These are phyloP conservation scores for Drosophila pseudoobscura DNA, from an alignment of 1,140 invertebrate genomes.

Conservation along the genomic window DNA sequence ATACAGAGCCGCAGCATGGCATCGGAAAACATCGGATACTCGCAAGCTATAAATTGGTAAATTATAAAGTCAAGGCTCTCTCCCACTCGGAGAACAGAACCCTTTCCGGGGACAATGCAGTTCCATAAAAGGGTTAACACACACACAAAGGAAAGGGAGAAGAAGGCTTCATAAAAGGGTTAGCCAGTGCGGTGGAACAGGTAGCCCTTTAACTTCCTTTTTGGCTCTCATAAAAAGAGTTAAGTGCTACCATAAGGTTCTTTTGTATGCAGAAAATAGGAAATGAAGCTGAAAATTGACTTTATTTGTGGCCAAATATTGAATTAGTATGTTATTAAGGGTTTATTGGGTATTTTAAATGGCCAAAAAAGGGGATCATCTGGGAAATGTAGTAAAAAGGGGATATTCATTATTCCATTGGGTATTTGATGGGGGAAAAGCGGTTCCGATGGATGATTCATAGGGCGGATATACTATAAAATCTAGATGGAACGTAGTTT, in stretches of 20 bases:
- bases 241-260: constrained; percentile 56
- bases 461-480: no score
- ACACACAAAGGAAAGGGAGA: constrained; percentile 1
- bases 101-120: constrained; percentile 43
- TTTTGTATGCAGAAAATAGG: constrained; percentile 44
- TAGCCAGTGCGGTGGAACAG: constrained; percentile 40
- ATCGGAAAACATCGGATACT: neutral
- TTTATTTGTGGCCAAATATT: constrained; percentile 24
- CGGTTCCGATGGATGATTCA: no score
- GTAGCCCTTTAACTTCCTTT: constrained; percentile 33
- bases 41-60: constrained; percentile 8
- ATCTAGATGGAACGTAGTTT: neutral
- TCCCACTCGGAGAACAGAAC: constrained; percentile 26
- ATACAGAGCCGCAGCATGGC: neutral
- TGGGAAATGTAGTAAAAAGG: no score
- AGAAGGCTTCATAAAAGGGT: constrained; percentile 56
- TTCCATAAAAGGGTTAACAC: constrained; percentile 70
- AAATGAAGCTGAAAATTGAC: constrained; percentile 27
- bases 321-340: constrained; percentile 11
- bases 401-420: no score
- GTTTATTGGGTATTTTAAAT: neutral
- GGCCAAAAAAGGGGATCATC: no score
- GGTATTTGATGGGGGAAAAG: no score
- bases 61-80: constrained; percentile 40
- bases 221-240: constrained; percentile 65